phyloP scores from a whole-genome alignment of 2,888 invertebrate genomes.

The Eilema depressum region DNA sequence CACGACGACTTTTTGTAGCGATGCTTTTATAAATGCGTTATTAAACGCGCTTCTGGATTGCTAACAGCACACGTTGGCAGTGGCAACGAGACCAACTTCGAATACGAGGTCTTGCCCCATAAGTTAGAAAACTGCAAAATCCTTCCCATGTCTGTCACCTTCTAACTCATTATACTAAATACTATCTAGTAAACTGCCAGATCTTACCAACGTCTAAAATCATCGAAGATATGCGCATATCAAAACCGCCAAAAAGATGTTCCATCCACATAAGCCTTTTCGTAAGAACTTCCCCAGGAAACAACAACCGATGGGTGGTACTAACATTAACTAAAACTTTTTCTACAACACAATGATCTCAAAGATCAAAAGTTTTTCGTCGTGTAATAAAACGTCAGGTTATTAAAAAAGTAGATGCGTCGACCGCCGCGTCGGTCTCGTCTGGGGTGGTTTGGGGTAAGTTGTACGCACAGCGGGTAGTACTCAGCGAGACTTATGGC shows the following conservation, averaged over 20 bases:
- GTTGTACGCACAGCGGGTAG: conserved; percentile 55
- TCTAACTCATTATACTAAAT: too few species aligned
- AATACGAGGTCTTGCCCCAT: too few species aligned
- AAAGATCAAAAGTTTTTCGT: conserved; percentile 20
- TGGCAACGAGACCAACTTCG: too few species aligned
- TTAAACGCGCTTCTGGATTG: neutral
- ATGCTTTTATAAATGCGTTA: neutral
- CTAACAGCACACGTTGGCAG: neutral
- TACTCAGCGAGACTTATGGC: conserved; percentile 22
- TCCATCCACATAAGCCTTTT: neutral
- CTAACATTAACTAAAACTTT: neutral
- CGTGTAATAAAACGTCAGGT: conserved; percentile 38
- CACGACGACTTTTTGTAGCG: neutral
- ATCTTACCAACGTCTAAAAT: too few species aligned
- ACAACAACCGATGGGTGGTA: neutral
- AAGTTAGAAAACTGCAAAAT: too few species aligned
- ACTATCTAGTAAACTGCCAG: too few species aligned
- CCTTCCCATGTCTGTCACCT: too few species aligned
- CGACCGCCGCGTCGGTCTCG: conserved; percentile 15
- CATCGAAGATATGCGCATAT: too few species aligned
- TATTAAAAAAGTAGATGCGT: conserved; percentile 23
- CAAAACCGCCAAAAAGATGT: neutral
- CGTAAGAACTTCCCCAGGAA: neutral
- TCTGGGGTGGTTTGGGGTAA: conserved; percentile 39
- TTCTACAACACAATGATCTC: conserved; percentile 1